phyloP scores from a whole-genome alignment of 2,113 vertebrate genomes.

The Tupaia tana region DNA sequence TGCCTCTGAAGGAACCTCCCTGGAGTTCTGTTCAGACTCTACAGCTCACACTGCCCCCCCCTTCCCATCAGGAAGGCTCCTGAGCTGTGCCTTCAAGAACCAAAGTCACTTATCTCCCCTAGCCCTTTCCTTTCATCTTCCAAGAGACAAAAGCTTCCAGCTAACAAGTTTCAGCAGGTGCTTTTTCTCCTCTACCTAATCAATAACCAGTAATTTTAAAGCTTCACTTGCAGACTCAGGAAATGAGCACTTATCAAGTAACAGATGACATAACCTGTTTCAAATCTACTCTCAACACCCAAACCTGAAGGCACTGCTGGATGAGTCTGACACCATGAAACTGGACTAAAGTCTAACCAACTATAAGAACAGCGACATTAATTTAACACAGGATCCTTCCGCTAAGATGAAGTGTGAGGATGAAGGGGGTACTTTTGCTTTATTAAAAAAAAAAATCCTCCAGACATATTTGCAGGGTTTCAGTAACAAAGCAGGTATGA shows the following conservation, averaged over 20 bases:
- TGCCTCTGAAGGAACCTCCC: constrained; percentile 29
- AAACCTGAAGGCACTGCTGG: constrained; percentile 1
- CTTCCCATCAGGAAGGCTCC: not conserved
- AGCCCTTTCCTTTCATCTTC: not conserved
- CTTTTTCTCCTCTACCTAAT: constrained; percentile 25
- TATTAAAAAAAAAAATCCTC: not conserved
- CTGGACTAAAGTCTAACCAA: not conserved
- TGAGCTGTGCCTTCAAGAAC: not conserved
- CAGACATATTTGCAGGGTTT: not conserved
- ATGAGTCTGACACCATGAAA: not conserved
- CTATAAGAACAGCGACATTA: not conserved
- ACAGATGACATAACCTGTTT: constrained; percentile 26
- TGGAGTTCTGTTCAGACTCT: not conserved
- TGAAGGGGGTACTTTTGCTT: not conserved
- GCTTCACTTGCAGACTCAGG: not conserved
- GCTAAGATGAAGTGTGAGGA: not conserved
- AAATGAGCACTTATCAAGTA: constrained; percentile 44
- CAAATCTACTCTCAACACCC: constrained; percentile 20
- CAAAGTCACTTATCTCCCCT: not conserved
- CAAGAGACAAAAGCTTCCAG: not conserved
- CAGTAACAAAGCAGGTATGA: constrained; percentile 4
- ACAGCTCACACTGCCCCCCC: not conserved
- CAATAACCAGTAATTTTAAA: constrained; percentile 45
- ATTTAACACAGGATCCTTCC: not conserved
- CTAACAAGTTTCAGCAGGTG: not conserved